Conservation (phyloP, 2,113 vertebrate genomes). For the Asarcornis scutulata region DNA sequence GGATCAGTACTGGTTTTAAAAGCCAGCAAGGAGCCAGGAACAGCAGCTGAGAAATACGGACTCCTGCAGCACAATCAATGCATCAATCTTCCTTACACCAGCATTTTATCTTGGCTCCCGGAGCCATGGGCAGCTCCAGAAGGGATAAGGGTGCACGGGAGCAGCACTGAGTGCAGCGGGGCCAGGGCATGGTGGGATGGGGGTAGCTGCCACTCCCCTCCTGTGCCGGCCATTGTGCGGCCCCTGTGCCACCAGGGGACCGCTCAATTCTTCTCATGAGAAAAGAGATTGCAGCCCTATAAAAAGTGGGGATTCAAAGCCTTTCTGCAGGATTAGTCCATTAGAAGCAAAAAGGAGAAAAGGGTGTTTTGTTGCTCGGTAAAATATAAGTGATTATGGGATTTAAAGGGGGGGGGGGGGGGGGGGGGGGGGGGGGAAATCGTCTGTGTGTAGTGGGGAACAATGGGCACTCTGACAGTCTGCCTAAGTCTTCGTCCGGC, state of each 20-base stretch:
- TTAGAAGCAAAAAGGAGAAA: conserved; percentile 44
- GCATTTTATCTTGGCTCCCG: not conserved
- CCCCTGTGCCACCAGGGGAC: not conserved
- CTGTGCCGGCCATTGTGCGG: not conserved
- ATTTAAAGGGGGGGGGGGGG: not conserved
- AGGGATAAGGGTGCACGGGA: not conserved
- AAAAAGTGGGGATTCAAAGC: conserved; percentile 60
- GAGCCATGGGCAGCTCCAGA: not conserved
- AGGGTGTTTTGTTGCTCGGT: conserved; percentile 36
- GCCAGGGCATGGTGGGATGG: no score
- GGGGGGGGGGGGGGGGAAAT: not conserved
- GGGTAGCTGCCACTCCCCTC: conserved; percentile 38
- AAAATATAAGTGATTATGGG: conserved; percentile 52
- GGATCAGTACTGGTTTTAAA: accelerated
- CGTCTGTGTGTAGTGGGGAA: not conserved
- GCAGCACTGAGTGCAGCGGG: not conserved
- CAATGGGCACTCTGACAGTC: conserved; percentile 17
- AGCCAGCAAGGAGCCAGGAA: not conserved
- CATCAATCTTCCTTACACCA: not conserved
- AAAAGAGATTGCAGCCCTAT: conserved; percentile 24
- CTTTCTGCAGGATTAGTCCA: conserved; percentile 46
- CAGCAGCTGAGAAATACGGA: not conserved
- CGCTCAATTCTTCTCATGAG: conserved; percentile 45
- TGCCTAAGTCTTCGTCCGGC: not conserved
- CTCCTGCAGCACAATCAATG: not conserved